Evolutionary conservation across 2,797 vertebrate species (phyloP).

Genomic region (Gallinago stenura): DNA sequence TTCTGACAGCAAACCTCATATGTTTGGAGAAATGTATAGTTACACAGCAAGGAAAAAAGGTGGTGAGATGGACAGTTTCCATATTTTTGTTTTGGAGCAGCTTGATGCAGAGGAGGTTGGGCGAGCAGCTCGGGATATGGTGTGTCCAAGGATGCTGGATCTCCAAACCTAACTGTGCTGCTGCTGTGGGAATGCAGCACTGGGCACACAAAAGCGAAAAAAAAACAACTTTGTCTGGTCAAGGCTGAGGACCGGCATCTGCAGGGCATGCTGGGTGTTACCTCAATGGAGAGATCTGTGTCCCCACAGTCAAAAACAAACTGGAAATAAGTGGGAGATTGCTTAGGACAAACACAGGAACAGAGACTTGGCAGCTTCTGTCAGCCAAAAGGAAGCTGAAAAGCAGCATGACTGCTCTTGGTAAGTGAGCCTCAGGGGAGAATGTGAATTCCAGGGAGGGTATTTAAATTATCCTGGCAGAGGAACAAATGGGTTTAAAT

Average conservation of each 20-base stretch:
- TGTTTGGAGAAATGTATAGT: not conserved
- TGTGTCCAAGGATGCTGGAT: not conserved
- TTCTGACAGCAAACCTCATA: not conserved
- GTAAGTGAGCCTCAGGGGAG: not conserved
- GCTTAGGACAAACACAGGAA: not conserved
- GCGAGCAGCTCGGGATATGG: not conserved
- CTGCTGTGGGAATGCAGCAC: rapidly evolving
- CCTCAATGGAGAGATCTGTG: not conserved
- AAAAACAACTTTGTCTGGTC: not conserved
- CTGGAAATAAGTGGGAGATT: not conserved
- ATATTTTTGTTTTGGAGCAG: not conserved
- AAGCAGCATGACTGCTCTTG: not conserved
- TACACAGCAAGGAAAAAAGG: not conserved
- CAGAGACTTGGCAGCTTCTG: not conserved
- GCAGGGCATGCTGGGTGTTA: not conserved
- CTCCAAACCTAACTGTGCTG: not conserved
- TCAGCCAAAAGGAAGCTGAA: not conserved
- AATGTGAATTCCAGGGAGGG: not conserved
- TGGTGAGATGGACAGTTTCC: not conserved
- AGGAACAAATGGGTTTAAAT: conserved; percentile 10
- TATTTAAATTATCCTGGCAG: not conserved
- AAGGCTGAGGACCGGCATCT: not conserved
- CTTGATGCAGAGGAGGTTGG: rapidly evolving
- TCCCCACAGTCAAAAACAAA: not conserved
- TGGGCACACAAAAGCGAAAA: not conserved